phyloP scores from a whole-genome alignment of 2,113 vertebrate genomes.

The Nymphicus hollandicus region DNA sequence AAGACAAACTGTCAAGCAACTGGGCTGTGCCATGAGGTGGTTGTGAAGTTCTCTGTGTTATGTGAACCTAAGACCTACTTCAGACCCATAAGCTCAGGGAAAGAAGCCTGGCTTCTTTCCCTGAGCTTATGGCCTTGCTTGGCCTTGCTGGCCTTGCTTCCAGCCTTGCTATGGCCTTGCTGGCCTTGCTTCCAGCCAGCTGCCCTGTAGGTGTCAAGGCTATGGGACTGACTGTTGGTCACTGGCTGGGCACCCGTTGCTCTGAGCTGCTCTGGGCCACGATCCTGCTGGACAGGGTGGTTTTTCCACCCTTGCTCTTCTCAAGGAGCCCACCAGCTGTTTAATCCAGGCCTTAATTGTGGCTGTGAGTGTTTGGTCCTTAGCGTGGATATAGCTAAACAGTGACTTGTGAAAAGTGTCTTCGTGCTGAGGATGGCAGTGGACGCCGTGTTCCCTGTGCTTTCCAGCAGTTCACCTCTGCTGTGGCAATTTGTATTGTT shows the following conservation, averaged over 20 bases:
- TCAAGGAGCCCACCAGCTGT: background rate
- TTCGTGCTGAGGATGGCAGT: background rate
- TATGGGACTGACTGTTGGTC: too few species aligned
- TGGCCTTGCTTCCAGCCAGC: background rate
- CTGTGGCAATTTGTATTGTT: fast-evolving
- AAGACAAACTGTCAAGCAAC: background rate
- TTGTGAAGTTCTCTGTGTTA: background rate
- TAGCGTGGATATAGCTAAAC: background rate
- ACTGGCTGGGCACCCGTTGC: fast-evolving
- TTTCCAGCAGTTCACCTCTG: background rate
- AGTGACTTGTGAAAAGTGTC: background rate
- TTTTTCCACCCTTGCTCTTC: background rate
- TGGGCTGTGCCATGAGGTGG: background rate
- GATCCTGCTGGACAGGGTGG: background rate
- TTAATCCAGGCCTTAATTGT: background rate
- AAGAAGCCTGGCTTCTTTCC: background rate
- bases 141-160: too few species aligned
- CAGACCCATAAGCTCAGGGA: background rate
- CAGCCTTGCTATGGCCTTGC: too few species aligned
- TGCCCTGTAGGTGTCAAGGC: background rate
- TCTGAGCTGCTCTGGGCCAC: background rate
- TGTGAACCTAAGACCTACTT: background rate
- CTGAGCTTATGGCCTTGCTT: too few species aligned
- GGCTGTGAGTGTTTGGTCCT: background rate
- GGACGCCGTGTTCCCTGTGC: background rate